Conservation (phyloP, 2,888 invertebrate genomes). For the Drepanosiphum platanoidis region DNA sequence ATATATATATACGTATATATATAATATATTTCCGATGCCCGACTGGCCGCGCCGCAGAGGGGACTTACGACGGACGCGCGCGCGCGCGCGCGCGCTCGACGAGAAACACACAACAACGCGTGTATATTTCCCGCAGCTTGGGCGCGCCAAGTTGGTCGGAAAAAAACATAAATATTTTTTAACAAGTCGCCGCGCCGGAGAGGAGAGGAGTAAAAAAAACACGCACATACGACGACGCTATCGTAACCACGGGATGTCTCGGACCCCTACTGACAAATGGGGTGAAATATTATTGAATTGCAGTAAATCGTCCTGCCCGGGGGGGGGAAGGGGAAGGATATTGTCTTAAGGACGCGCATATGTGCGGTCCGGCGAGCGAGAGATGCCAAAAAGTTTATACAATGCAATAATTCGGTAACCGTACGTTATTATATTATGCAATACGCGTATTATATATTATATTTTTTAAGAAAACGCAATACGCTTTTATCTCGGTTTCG, state of each 20-base stretch:
- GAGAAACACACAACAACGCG: neutral
- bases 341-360: slow-evolving; percentile 51
- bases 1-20: neutral
- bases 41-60: neutral
- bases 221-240: slow-evolving; percentile 5
- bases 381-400: slow-evolving; percentile 47
- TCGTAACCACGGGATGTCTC: slow-evolving; percentile 45
- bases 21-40: slow-evolving; percentile 42
- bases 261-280: slow-evolving; percentile 54
- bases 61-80: neutral
- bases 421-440: neutral
- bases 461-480: too few relatives aligned
- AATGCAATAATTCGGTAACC: neutral
- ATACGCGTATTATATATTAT: too few relatives aligned
- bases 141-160: slow-evolving; percentile 61
- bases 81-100: neutral
- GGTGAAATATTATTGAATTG: slow-evolving; percentile 62
- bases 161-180: slow-evolving; percentile 62
- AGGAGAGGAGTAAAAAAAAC: neutral
- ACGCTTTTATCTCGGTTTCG: too few relatives aligned
- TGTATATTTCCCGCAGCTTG: slow-evolving; percentile 54
- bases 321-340: slow-evolving; percentile 8
- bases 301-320: slow-evolving; percentile 53
- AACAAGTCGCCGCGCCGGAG: slow-evolving; percentile 57
- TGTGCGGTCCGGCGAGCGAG: slow-evolving; percentile 35